phyloP scores from a whole-genome alignment of 2,888 invertebrate genomes.

The Seira musarum region DNA sequence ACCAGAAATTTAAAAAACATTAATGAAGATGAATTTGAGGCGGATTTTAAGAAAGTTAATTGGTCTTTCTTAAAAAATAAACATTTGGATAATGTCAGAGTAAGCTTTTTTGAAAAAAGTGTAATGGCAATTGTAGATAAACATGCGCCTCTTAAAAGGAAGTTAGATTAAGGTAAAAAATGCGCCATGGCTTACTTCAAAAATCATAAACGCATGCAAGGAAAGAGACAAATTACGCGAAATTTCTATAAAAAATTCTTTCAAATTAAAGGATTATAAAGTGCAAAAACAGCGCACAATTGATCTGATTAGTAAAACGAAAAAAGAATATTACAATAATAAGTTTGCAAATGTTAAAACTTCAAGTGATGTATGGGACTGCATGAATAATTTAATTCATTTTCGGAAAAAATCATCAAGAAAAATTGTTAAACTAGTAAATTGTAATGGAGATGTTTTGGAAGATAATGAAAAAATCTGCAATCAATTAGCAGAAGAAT shows the following conservation, averaged over 20 bases:
- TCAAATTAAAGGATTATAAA: not conserved
- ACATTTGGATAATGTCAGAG: too few species aligned
- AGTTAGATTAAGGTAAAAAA: not conserved
- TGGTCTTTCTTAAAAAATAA: constrained; percentile 8
- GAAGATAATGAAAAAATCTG: constrained; percentile 16
- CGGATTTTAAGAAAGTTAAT: constrained; percentile 1
- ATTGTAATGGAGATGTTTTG: not conserved
- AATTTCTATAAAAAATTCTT: not conserved
- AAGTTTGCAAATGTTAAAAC: not conserved
- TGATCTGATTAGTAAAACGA: not conserved
- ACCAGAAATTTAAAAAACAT: constrained; percentile 9
- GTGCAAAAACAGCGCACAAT: not conserved
- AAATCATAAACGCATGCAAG: not conserved
- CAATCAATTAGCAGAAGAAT: constrained; percentile 17
- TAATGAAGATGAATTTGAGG: not conserved
- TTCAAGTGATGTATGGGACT: constrained; percentile 15
- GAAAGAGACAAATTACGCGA: not conserved
- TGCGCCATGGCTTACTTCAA: not conserved
- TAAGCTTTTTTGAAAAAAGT: not conserved
- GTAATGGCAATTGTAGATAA: not conserved
- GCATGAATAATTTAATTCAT: constrained; percentile 15
- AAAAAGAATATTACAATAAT: not conserved
- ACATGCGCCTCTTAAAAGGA: not conserved
- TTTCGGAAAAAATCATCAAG: not conserved
- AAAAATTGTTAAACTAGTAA: constrained; percentile 17